These are phyloP conservation scores for Pangasius larnaudii DNA, from an alignment of 2,797 vertebrate genomes.

Conservation along the genomic window DNA sequence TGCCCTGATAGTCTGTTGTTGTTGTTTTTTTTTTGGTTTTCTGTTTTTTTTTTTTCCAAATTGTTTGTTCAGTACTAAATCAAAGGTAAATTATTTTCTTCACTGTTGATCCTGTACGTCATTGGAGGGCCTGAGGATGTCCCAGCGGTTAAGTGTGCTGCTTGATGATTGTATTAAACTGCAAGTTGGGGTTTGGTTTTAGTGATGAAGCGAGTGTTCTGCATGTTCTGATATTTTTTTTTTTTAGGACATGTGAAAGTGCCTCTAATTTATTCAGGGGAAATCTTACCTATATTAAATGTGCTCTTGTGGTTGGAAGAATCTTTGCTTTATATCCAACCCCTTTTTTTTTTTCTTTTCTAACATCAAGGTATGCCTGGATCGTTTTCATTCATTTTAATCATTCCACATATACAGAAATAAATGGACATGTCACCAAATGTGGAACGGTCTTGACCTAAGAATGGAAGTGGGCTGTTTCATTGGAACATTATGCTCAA, in stretches of 20 bases:
- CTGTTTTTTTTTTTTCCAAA: neutral
- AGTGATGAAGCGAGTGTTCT: neutral
- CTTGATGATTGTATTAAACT: conserved; percentile 4
- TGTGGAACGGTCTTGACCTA: neutral
- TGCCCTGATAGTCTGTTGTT: neutral
- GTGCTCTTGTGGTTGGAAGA: neutral
- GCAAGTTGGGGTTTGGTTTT: conserved; percentile 14
- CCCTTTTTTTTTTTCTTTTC: neutral
- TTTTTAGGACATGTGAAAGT: conserved; percentile 56
- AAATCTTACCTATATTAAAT: conserved; percentile 38
- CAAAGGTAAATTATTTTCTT: neutral
- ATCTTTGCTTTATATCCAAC: conserved; percentile 13
- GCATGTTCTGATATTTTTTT: neutral
- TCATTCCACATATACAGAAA: conserved; percentile 46
- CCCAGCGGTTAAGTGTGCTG: neutral
- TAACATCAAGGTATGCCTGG: neutral
- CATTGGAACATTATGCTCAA: conserved; percentile 62
- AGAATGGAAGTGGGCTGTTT: conserved; percentile 11
- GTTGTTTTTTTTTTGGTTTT: neutral
- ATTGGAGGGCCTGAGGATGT: neutral
- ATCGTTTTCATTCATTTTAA: neutral
- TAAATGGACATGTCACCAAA: conserved; percentile 1
- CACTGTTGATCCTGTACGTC: neutral
- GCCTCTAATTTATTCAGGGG: conserved; percentile 64
- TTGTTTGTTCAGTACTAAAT: neutral